Percentiles rank a stretch among this genome's conserved stretches.
phyloP scores from a whole-genome alignment of 2,888 invertebrate species.

The Agriopis leucophaearia region DNA sequence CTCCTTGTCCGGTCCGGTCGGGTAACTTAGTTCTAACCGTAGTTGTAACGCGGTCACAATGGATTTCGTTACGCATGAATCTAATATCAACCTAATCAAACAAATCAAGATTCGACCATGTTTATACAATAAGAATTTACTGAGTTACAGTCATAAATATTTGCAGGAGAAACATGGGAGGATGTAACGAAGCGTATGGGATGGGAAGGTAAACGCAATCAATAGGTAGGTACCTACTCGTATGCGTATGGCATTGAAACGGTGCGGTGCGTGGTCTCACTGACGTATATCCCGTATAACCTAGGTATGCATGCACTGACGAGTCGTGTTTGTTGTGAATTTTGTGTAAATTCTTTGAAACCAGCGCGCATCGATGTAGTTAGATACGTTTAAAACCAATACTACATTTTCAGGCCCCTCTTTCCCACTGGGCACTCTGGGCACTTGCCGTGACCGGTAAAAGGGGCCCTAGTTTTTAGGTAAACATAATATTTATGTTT shows the following conservation, averaged over 20 bases:
- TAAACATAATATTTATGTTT: no score
- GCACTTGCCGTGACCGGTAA: no score
- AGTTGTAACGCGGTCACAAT: background rate
- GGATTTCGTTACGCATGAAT: conserved; percentile 11
- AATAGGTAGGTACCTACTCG: background rate
- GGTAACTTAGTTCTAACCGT: background rate
- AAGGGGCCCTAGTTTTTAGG: no score
- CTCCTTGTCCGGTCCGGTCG: background rate
- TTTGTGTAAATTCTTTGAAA: no score
- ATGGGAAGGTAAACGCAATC: conserved; percentile 15
- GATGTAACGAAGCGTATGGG: conserved; percentile 25
- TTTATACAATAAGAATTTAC: conserved; percentile 19
- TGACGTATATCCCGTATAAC: background rate
- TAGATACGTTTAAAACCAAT: no score
- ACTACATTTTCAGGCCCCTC: no score
- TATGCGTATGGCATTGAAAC: background rate
- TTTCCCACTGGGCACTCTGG: no score
- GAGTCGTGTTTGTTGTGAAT: no score
- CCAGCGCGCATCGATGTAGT: no score
- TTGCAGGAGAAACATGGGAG: conserved; percentile 22
- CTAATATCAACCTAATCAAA: conserved; percentile 19
- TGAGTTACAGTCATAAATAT: conserved; percentile 12
- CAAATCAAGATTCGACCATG: conserved; percentile 27
- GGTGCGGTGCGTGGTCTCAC: background rate
- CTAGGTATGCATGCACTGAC: no score